Evolutionary conservation across 2,113 vertebrate species (phyloP).

Genomic region (Lophura nycthemera): DNA sequence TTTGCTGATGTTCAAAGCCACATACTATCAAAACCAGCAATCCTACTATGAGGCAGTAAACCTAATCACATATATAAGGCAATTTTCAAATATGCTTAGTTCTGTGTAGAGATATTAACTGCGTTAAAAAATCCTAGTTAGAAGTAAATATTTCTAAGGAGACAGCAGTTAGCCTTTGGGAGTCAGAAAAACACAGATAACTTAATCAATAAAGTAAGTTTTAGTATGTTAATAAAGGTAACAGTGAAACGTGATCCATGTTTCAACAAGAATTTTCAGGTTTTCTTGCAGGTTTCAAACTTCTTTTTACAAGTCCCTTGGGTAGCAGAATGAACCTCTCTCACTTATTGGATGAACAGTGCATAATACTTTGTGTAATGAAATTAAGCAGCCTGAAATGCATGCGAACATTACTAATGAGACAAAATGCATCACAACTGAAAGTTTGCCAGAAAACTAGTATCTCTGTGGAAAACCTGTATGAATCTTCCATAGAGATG

Average conservation of each 20-base stretch:
- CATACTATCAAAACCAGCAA: neutral
- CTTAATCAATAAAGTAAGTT: neutral
- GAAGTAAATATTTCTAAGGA: neutral
- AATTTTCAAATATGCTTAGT: neutral
- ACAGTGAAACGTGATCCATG: constrained; percentile 18
- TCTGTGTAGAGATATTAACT: neutral
- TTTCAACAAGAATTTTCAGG: constrained; percentile 49
- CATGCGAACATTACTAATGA: constrained; percentile 61
- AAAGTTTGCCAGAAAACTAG: constrained; percentile 16
- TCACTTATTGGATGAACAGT: constrained; percentile 55
- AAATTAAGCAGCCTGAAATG: constrained; percentile 71
- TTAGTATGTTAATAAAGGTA: neutral
- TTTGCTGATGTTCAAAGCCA: neutral
- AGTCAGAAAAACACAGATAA: neutral
- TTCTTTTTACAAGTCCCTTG: constrained; percentile 43
- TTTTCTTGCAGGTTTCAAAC: constrained; percentile 42
- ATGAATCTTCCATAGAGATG: neutral
- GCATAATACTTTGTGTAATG: constrained; percentile 55
- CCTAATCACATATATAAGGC: neutral
- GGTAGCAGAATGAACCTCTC: constrained; percentile 24
- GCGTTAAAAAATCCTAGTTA: neutral
- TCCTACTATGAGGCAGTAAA: neutral
- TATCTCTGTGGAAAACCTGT: neutral
- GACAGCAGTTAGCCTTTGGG: neutral
- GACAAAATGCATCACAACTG: constrained; percentile 32